These are phyloP conservation scores for Xestobium rufovillosum DNA, from an alignment of 2,888 invertebrate genomes.

Conservation along the genomic window DNA sequence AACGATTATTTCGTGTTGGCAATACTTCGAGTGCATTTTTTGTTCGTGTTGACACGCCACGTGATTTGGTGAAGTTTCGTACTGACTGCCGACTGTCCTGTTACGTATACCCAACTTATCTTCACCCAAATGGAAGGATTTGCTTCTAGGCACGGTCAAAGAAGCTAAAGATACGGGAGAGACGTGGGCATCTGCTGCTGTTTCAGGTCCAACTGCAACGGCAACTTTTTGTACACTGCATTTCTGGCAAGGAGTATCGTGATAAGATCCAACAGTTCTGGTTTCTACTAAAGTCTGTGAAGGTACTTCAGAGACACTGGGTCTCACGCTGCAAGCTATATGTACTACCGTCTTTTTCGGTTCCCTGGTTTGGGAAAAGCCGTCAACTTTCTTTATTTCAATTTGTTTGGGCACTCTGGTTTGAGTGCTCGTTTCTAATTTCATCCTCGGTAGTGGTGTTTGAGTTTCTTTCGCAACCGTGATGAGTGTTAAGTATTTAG, in stretches of 20 bases:
- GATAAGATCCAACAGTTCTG: conserved; percentile 41
- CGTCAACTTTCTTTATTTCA: conserved; percentile 32
- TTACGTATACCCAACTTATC: conserved; percentile 45
- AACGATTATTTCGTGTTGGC: conserved; percentile 32
- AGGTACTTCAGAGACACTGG: background rate
- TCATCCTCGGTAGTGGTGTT: conserved; percentile 28
- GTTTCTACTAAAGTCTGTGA: conserved; percentile 22
- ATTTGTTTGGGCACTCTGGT: conserved; percentile 7
- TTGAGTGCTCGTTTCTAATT: conserved; percentile 24
- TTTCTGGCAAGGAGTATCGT: conserved; percentile 47
- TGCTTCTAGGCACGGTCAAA: conserved; percentile 46
- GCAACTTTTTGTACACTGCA: conserved; percentile 47
- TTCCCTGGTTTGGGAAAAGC: background rate
- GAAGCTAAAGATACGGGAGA: conserved; percentile 45
- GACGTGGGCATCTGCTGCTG: conserved; percentile 28
- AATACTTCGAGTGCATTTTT: conserved; percentile 31
- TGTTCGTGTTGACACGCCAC: conserved; percentile 28
- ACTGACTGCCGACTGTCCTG: conserved; percentile 46
- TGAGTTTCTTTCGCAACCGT: conserved; percentile 30
- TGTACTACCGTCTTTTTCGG: background rate
- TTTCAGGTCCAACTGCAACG: conserved; percentile 53
- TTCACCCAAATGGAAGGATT: conserved; percentile 54
- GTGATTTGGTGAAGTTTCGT: conserved; percentile 25
- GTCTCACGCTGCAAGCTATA: background rate
- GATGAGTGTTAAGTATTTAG: conserved; percentile 9